A percentile compares a stretch with the other conserved stretches of the same genome.
Conservation (phyloP, 2,797 vertebrate species). For the Choloepus didactylus region DNA sequence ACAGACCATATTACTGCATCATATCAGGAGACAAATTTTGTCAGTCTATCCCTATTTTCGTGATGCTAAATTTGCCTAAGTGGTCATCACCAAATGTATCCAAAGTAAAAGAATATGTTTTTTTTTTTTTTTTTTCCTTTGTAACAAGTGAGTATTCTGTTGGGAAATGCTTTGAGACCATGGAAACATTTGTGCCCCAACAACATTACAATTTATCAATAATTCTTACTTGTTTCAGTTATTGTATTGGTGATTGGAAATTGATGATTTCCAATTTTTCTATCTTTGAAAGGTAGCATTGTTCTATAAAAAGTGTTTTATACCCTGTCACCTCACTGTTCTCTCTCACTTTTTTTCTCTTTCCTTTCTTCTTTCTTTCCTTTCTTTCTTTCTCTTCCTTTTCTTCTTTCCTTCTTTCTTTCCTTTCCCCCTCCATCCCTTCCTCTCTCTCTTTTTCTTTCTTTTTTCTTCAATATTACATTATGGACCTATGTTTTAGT, state of each 20-base stretch:
- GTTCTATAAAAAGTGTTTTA: background rate
- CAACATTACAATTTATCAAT: background rate
- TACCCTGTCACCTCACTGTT: background rate
- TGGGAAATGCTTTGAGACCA: background rate
- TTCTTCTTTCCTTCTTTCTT: background rate
- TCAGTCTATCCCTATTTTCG: background rate
- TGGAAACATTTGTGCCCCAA: background rate
- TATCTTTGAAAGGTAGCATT: background rate
- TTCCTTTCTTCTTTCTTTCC: background rate
- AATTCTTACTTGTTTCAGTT: background rate
- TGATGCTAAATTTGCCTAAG: background rate
- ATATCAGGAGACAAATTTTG: background rate
- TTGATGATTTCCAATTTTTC: background rate
- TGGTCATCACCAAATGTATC: background rate
- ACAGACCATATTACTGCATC: background rate
- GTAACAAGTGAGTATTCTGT: background rate
- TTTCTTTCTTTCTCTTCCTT: background rate
- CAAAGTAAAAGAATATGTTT: background rate
- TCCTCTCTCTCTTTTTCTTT: background rate
- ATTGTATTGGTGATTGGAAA: background rate
- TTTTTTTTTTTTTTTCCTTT: background rate
- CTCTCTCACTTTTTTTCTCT: background rate
- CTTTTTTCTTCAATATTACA: background rate
- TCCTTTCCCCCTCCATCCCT: background rate
- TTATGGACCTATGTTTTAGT: background rate